Base-by-base conservation (phyloP, 2,113 vertebrate genomes). In the Myiopsitta monachus region DNA sequence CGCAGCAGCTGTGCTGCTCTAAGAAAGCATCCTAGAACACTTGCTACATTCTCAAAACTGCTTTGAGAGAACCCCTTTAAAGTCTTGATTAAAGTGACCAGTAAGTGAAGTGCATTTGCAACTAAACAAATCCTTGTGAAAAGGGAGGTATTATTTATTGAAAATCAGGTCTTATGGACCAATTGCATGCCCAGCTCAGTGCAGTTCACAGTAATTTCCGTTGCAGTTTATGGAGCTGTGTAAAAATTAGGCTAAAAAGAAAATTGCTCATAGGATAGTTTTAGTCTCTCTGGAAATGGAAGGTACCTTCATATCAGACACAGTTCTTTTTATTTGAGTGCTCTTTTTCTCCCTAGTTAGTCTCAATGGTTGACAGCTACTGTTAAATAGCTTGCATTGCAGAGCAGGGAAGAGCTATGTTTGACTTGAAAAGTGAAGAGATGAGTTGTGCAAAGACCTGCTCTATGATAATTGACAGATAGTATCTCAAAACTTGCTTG, bases 61-160 rank as follows among this genome's bases (percentile, higher is more conserved):
- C 11, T 55, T 78, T 47, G 78, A 89, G 83, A 96, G 30, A 94
- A 83, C 13, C n/a, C 57, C 55, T 86, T 90, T 87, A 91, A 93
- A 92, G 81, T 83, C 70, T 92, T 49, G 17, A 5, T 84, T 67
- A 6, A 77, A 87, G 17, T 46, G 54, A 27, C 39, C 19, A 88
- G 18, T 54, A 46, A 46, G 8, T 36, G 43, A 85, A 82, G 38
- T 6, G 1, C 1, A 1, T 80, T 61, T 82, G 39, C 72, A 83
- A 61, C 23, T 55, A 12, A 67, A 57, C 38, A 46, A 38, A 19
- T 63, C 46, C 7, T 41, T 47, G 10, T 75, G 77, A 55, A 57
- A 64, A 76, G 47, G 64, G 47, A 78, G 62, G 7, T 54, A 19
- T 59, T 75, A 55, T 36, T 87, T 72, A 70, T 47, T 49, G 73